Conservation (phyloP, 1,140 invertebrate genomes). For the Palaemon carinicauda region DNA sequence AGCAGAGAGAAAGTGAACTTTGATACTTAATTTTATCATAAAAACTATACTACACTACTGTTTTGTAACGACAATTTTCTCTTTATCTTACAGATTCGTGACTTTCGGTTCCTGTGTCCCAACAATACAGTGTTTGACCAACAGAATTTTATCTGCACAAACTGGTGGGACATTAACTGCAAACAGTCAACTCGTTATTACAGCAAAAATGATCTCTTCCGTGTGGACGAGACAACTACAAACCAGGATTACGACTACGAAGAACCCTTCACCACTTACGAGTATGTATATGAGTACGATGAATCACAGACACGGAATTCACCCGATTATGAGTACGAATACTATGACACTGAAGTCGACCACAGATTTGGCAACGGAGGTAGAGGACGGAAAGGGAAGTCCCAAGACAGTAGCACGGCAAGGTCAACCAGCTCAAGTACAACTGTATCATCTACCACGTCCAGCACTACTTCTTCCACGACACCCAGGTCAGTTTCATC, state of each 20-base stretch:
- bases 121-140: conserved; percentile 93
- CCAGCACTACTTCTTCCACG: conserved; percentile 29
- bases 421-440: background rate
- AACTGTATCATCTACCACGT: conserved; percentile 17
- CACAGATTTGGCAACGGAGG: background rate
- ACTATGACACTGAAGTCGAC: conserved; percentile 12
- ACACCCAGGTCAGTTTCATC: background rate
- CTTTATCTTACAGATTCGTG: conserved; percentile 71
- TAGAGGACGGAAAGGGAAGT: conserved; percentile 7
- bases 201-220: conserved; percentile 71
- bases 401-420: background rate
- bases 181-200: conserved; percentile 80
- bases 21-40: too few species aligned
- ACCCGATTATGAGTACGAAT: conserved; percentile 15
- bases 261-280: conserved; percentile 26
- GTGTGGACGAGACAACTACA: conserved; percentile 26
- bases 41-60: too few species aligned
- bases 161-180: conserved; percentile 89
- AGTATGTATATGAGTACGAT: conserved; percentile 53
- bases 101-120: conserved; percentile 87
- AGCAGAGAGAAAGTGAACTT: too few species aligned
- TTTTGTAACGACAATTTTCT: background rate
- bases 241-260: conserved; percentile 40
- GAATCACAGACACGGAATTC: conserved; percentile 27
- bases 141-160: conserved; percentile 89